Evolutionary conservation across 2,797 vertebrate species (phyloP), one percentile per base, ranked within the genome.

Genomic region (Cyprinodon diabolis): DNA sequence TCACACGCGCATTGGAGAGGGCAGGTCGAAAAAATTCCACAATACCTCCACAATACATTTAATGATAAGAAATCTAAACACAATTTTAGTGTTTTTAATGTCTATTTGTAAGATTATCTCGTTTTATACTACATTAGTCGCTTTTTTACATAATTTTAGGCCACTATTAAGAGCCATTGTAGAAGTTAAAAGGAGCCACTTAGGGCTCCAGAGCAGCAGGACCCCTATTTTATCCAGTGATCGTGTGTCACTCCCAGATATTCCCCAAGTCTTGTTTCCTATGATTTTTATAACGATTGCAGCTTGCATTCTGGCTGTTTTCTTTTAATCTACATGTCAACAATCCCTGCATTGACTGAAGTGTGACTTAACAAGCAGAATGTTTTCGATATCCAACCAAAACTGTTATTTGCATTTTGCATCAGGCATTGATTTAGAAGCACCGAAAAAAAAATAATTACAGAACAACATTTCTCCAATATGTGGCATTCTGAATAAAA

Each of bases 401-500:
- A 52, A 17, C 4, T 19, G 6, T 52, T 52, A 15, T 56, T 69
- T 69, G 8, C 3, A 23, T 23, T 51, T 83, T 81, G 74, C 71
- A 74, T 87, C 75, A 84, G 57, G 54, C 66, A 56, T 84, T 80
- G 83, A 75, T 79, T 84, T 78, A 78, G 77, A 76, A 83, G 79
- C 81, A 82, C 81, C 77, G 81, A 70, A 52, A 66, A 74, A 60
- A 56, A 62, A 80, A 84, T 81, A 72, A 93, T 91, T 94, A 90
- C 92, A 92, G 86, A 91, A 90, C 93, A 94, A 85, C 72, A 58
- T 90, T 87, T 93, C 86, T 92, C 88, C 91, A 90, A 87, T 86
- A 72, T 56, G 84, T 91, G 89, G 91, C 92, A 92, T 94, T 43
- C 40, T 43, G 5, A 43, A 5, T 5, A 43, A 43, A 43, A 43